Evolutionary conservation across 2,113 vertebrate species (phyloP).

Genomic region (Chloroceryle aenea): DNA sequence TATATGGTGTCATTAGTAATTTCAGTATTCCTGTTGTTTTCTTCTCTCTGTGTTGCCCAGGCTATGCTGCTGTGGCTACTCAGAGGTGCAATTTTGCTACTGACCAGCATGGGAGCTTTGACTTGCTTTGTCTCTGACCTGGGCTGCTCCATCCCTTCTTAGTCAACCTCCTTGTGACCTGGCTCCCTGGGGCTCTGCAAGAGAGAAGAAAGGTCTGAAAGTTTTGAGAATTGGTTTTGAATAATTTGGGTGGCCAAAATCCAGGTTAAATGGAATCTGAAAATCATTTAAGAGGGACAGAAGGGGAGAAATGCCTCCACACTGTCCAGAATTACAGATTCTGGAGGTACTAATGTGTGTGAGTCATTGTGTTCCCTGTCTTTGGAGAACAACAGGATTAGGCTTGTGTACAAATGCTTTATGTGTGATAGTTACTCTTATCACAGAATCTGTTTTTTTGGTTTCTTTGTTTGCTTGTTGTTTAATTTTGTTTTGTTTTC

Average conservation of each 20-base stretch:
- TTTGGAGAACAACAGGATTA: neutral
- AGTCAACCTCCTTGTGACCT: neutral
- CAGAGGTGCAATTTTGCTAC: constrained; percentile 79
- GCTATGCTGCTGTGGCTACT: constrained; percentile 80
- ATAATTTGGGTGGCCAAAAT: neutral
- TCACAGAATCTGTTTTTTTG: neutral
- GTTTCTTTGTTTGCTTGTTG: neutral
- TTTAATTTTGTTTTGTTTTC: too few species aligned
- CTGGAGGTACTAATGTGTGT: neutral
- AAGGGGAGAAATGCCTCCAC: neutral
- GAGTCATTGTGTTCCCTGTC: neutral
- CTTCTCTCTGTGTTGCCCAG: constrained; percentile 80
- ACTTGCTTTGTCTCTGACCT: constrained; percentile 79
- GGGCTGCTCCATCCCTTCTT: constrained; percentile 77
- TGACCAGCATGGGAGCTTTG: constrained; percentile 82
- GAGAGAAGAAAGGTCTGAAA: neutral
- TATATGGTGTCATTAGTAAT: too few species aligned
- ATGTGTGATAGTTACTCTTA: neutral
- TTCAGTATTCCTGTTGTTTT: too few species aligned
- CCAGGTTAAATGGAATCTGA: neutral
- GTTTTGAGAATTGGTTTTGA: neutral
- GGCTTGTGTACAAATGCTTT: neutral
- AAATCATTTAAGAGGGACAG: neutral
- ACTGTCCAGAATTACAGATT: neutral
- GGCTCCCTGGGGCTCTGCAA: constrained; percentile 32